Base-by-base conservation (phyloP, 2,888 invertebrate species). In the Apeira syringaria region DNA sequence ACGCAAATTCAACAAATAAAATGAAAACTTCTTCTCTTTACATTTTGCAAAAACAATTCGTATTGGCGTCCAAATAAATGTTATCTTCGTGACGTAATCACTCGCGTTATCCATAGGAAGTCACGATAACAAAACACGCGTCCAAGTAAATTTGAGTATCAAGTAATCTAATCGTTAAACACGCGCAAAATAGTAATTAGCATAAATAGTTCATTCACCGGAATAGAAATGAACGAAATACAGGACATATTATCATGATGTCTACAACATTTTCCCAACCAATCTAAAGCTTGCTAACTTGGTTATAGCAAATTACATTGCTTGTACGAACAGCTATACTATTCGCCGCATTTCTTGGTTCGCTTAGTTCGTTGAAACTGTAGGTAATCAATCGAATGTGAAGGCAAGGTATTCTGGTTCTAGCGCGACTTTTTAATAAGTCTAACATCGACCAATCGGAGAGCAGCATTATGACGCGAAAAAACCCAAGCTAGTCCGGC, bases 201-300 rank as follows among this genome's bases (percentile, higher is more conserved):
- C 65, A 61, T 72, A 74, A 37, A 62, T 72, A 72, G 80, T 82
- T 83, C 74, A 80, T 83, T 82, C 69, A 80, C 77, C 77, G 74
- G 53, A 65, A 66, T 65, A 59, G 47, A 62, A 68, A 63, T 60
- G 66, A 8, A 25, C 12, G 20, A 60, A 59, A 60, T 59, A 52
- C 55, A 56, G 59, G 44, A 42, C 47, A 10, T 15, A 64, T 57
- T 46, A 57, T 54, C 56, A 52, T 58, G 58, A 56, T 55, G 52
- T 61, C 58, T 53, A 54, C 53, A 56, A 58, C 53, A 64, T 64
- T 74, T 71, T 68, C 27, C 39, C 45, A 71, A 74, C 57, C 53
- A 61, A 54, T 56, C 57, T 58, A 55, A 60, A 55, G 17, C 63
- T 64, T 64, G 54, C 56, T 55, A 63, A 62, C 58, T 51, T n/a